Evolutionary conservation across 2,888 invertebrate genomes (phyloP).

Genomic region (Tachystola acroxantha): DNA sequence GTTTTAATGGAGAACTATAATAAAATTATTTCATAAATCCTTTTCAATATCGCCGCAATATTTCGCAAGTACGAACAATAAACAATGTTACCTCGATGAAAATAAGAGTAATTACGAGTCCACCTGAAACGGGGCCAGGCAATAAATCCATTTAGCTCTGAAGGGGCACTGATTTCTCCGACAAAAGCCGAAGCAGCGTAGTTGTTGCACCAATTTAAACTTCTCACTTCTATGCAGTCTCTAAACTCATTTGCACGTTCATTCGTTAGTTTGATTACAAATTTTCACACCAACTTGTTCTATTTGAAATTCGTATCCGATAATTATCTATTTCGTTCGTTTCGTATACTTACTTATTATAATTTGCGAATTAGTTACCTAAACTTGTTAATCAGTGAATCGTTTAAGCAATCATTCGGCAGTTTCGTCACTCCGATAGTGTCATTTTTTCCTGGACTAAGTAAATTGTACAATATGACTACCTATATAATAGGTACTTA

Average conservation of each 20-base stretch:
- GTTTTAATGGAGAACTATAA: slow-evolving; percentile 1
- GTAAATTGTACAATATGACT: too few relatives aligned
- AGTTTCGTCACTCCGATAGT: too few relatives aligned
- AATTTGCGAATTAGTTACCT: too few relatives aligned
- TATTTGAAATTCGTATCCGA: not conserved
- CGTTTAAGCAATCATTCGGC: too few relatives aligned
- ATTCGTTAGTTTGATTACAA: slow-evolving; percentile 34
- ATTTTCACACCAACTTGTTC: slow-evolving; percentile 16
- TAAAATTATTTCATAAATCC: slow-evolving; percentile 7
- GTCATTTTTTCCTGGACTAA: too few relatives aligned
- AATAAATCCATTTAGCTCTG: slow-evolving; percentile 69
- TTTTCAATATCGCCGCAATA: slow-evolving; percentile 14
- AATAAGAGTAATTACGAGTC: slow-evolving; percentile 65
- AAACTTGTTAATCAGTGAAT: too few relatives aligned
- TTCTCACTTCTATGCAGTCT: slow-evolving; percentile 51
- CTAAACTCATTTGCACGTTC: slow-evolving; percentile 47
- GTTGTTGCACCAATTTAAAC: slow-evolving; percentile 59
- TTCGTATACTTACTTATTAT: too few relatives aligned
- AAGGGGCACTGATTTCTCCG: slow-evolving; percentile 61
- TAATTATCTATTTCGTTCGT: too few relatives aligned
- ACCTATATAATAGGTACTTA: too few relatives aligned
- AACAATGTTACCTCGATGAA: slow-evolving; percentile 45
- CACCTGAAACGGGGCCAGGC: slow-evolving; percentile 55
- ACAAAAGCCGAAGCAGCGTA: slow-evolving; percentile 55
- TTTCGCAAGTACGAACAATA: slow-evolving; percentile 53